These are phyloP conservation scores for Torymus texanus DNA, from an alignment of 2,888 invertebrate species.

Conservation along the genomic window DNA sequence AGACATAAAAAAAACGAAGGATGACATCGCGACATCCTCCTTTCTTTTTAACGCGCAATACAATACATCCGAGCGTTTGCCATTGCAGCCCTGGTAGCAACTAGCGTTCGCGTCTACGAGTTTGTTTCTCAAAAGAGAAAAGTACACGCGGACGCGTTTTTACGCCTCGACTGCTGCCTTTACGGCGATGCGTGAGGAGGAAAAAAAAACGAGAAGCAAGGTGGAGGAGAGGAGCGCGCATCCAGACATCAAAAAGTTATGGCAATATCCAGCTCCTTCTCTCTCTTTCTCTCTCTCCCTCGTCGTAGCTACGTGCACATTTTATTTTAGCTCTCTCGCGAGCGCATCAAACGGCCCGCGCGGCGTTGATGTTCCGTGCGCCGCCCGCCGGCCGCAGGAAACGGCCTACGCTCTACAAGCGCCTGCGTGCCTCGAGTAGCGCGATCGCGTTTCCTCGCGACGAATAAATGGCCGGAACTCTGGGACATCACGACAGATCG, in stretches of 20 bases:
- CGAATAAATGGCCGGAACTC: constrained; percentile 51
- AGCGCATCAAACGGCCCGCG: constrained; percentile 43
- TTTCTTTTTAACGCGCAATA: constrained; percentile 27
- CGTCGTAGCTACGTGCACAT: not conserved
- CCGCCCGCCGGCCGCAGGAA: constrained; percentile 31
- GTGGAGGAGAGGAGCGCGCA: constrained; percentile 3
- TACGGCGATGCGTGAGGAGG: constrained; percentile 10
- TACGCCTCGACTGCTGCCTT: constrained; percentile 27
- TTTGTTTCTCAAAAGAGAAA: constrained; percentile 37
- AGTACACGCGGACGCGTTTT: constrained; percentile 24
- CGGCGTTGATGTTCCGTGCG: not conserved
- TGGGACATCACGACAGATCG: constrained; percentile 50
- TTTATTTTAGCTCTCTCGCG: constrained; percentile 41
- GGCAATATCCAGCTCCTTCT: constrained; percentile 32
- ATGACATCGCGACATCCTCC: not conserved
- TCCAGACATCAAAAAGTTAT: constrained; percentile 44
- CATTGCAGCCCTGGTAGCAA: not conserved
- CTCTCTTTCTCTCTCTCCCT: constrained; percentile 6
- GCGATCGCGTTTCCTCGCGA: constrained; percentile 35
- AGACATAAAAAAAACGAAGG: not conserved
- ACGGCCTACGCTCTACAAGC: constrained; percentile 23
- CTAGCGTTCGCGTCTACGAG: constrained; percentile 9
- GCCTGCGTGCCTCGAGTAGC: constrained; percentile 13
- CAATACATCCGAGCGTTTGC: not conserved
- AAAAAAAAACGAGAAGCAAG: not conserved